Evolutionary conservation across 2,797 vertebrate genomes (phyloP).

Genomic region (Oryzias sinensis): DNA sequence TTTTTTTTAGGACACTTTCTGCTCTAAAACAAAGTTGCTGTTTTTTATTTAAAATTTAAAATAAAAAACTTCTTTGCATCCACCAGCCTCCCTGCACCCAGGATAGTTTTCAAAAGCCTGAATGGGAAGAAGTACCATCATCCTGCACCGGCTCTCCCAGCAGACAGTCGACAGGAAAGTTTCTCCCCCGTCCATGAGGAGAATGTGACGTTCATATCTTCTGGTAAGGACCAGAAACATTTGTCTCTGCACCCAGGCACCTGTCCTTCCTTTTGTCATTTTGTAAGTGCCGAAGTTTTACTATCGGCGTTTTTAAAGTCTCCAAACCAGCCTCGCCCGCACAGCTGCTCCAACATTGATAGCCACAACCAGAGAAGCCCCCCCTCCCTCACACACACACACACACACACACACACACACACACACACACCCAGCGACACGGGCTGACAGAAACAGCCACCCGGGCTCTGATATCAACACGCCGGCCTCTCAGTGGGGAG

Average conservation of each 20-base stretch:
- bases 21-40: background rate
- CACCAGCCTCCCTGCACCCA: constrained; percentile 78
- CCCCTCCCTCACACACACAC: constrained; percentile 20
- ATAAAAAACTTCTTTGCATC: background rate
- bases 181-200: constrained; percentile 89
- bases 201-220: constrained; percentile 88
- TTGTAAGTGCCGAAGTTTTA: constrained; percentile 33
- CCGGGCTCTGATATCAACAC: background rate
- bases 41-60: background rate
- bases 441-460: constrained; percentile 2
- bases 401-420: background rate
- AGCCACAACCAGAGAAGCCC: constrained; percentile 17
- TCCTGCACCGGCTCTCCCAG: constrained; percentile 63
- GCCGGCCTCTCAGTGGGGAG: background rate
- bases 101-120: constrained; percentile 90
- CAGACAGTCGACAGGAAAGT: constrained; percentile 71
- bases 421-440: constrained; percentile 2
- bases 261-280: background rate
- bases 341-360: constrained; percentile 68
- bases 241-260: constrained; percentile 2
- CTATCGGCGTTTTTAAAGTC: constrained; percentile 9
- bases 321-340: constrained; percentile 34
- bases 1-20: background rate
- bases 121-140: constrained; percentile 85
- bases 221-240: constrained; percentile 75